Evolutionary conservation across 2,888 invertebrate species (phyloP).

Genomic region (Cerastis leucographa): DNA sequence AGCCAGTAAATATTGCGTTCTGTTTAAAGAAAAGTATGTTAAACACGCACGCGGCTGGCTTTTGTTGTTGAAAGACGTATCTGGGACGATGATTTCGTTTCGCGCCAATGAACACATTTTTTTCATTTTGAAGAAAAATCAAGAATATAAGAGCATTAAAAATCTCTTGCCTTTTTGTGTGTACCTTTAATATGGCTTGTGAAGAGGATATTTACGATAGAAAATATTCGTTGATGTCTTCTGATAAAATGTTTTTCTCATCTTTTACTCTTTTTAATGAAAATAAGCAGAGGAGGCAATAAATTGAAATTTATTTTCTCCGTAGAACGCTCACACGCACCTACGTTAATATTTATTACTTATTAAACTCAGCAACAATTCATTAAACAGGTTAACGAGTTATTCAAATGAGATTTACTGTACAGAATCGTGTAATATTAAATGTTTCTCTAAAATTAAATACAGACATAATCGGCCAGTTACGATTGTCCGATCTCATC

Average conservation of each 20-base stretch:
- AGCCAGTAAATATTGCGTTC: slow-evolving; percentile 82
- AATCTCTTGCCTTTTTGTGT: slow-evolving; percentile 79
- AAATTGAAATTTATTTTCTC: slow-evolving; percentile 86
- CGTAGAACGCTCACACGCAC: slow-evolving; percentile 76
- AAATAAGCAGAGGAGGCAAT: slow-evolving; percentile 81
- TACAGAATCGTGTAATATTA: slow-evolving; percentile 70
- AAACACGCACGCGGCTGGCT: slow-evolving; percentile 82
- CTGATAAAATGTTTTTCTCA: slow-evolving; percentile 81
- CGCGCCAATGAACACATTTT: slow-evolving; percentile 87
- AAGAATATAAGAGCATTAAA: slow-evolving; percentile 83
- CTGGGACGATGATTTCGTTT: slow-evolving; percentile 86
- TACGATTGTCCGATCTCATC: slow-evolving; percentile 75
- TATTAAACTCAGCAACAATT: slow-evolving; percentile 83
- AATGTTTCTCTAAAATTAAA: slow-evolving; percentile 72
- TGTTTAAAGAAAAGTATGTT: slow-evolving; percentile 86
- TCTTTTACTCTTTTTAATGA: slow-evolving; percentile 84
- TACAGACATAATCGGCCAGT: slow-evolving; percentile 72
- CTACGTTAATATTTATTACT: slow-evolving; percentile 83
- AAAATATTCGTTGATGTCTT: slow-evolving; percentile 80
- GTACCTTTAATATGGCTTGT: slow-evolving; percentile 75
- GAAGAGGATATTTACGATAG: slow-evolving; percentile 75
- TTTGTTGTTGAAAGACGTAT: slow-evolving; percentile 86
- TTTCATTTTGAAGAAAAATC: slow-evolving; percentile 83
- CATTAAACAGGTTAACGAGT: slow-evolving; percentile 81
- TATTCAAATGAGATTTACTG: slow-evolving; percentile 80